phyloP scores from a whole-genome alignment of 2,113 vertebrate species.

The Oreochromis tanganicae region DNA sequence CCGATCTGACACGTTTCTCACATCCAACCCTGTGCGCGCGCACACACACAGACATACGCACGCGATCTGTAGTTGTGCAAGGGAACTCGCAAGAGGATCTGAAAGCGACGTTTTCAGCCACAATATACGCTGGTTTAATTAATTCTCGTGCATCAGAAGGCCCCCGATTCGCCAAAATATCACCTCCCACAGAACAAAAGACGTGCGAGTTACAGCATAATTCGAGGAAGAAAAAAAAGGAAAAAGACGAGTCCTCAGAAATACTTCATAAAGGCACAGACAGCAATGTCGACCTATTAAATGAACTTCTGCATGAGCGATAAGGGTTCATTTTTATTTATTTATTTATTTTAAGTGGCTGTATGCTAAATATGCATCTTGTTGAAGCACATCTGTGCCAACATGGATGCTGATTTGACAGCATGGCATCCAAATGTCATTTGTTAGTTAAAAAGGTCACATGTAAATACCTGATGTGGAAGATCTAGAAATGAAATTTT shows the following conservation, averaged over 20 bases:
- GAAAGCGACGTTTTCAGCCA: conserved; percentile 4
- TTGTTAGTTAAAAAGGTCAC: neutral
- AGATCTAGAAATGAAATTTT: neutral
- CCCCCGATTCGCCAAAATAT: neutral
- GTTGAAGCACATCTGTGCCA: neutral
- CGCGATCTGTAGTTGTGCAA: neutral
- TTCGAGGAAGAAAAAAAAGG: neutral
- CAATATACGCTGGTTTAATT: neutral
- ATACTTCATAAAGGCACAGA: neutral
- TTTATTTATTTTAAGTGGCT: neutral
- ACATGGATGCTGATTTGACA: neutral
- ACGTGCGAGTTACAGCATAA: neutral
- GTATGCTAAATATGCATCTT: neutral
- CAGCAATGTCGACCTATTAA: neutral
- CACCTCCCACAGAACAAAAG: neutral
- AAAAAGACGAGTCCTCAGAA: neutral
- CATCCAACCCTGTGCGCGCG: neutral
- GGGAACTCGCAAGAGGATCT: neutral
- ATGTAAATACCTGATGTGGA: neutral
- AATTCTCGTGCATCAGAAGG: neutral
- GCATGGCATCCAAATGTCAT: neutral
- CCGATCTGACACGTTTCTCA: neutral
- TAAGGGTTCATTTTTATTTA: neutral
- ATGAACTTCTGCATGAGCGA: neutral
- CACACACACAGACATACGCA: neutral